A percentile compares a stretch with the other conserved stretches of the same genome.
phyloP scores from a whole-genome alignment of 2,113 vertebrate species.

The Australoheros scitulus region DNA sequence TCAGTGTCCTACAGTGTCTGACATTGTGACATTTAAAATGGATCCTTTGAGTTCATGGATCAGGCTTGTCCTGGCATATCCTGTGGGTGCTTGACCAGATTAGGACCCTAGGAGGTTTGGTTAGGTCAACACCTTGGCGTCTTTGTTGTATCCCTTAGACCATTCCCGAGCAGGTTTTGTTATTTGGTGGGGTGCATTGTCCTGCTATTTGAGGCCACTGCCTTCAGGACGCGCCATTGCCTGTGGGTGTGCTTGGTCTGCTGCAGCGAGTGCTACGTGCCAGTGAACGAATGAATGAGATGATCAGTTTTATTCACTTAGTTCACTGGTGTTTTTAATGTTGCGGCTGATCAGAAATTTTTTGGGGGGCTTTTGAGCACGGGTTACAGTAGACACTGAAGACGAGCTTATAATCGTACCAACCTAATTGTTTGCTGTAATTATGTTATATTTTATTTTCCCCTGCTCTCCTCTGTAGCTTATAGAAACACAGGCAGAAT shows the following conservation, averaged over 20 bases:
- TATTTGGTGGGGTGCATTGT: not conserved
- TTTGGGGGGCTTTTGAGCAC: not conserved
- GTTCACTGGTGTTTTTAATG: not conserved
- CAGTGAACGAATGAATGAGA: not conserved
- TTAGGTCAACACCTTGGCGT: not conserved
- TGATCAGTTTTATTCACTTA: not conserved
- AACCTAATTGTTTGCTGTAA: not conserved
- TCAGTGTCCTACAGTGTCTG: no score
- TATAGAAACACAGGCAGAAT: conserved; percentile 96
- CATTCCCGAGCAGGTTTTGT: not conserved
- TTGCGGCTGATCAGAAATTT: not conserved
- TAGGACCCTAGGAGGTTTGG: not conserved
- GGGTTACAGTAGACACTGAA: not conserved
- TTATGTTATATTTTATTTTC: not conserved
- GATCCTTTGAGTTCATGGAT: not conserved
- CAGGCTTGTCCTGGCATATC: not conserved
- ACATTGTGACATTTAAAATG: not conserved
- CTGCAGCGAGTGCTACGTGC: not conserved
- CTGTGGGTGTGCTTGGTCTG: not conserved
- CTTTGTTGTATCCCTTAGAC: not conserved
- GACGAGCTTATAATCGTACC: not conserved
- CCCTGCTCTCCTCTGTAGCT: conserved; percentile 78
- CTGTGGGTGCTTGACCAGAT: not conserved
- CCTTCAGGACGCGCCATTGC: not conserved
- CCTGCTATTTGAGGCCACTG: not conserved